A percentile compares a stretch with the other conserved stretches of the same genome.
Evolutionary conservation across 1,140 invertebrate species (phyloP).

Genomic region (Ostrea edulis): DNA sequence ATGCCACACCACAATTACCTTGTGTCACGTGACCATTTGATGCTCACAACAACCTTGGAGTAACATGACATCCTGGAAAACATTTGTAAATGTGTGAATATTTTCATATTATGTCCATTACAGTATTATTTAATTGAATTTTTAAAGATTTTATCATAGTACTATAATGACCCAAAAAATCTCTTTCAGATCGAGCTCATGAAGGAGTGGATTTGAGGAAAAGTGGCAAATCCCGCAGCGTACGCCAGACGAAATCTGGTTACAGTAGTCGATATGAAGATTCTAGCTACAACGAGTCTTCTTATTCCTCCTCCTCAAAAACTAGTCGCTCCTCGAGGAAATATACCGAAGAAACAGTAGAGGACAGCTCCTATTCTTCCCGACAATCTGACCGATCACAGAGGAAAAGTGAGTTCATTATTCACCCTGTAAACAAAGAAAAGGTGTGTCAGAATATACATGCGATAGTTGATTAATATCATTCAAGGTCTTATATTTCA

Average conservation of each 20-base stretch:
- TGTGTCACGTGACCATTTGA: too few relatives aligned
- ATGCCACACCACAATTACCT: too few relatives aligned
- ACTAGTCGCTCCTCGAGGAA: slow-evolving; percentile 42
- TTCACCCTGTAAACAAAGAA: neutral
- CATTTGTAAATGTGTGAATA: too few relatives aligned
- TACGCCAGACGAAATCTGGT: slow-evolving; percentile 62
- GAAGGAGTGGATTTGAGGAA: slow-evolving; percentile 46
- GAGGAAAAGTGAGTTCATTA: neutral
- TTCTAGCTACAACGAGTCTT: slow-evolving; percentile 53
- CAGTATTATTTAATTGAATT: neutral
- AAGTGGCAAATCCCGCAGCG: slow-evolving; percentile 17
- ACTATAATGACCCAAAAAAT: neutral
- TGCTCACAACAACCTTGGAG: too few relatives aligned
- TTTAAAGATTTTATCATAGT: neutral
- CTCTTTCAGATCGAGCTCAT: slow-evolving; percentile 61
- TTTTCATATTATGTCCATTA: neutral
- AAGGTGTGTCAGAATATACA: too few relatives aligned
- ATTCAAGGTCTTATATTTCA: neutral
- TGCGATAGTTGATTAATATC: too few relatives aligned
- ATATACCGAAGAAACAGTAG: slow-evolving; percentile 29
- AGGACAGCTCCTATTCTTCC: slow-evolving; percentile 41
- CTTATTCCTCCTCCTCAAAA: slow-evolving; percentile 30
- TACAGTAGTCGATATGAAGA: slow-evolving; percentile 50
- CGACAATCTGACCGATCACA: neutral
- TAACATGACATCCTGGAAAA: too few relatives aligned